Base-by-base conservation (phyloP, 64 coral and sea anemone species). In the Trachythela sp. region DNA sequence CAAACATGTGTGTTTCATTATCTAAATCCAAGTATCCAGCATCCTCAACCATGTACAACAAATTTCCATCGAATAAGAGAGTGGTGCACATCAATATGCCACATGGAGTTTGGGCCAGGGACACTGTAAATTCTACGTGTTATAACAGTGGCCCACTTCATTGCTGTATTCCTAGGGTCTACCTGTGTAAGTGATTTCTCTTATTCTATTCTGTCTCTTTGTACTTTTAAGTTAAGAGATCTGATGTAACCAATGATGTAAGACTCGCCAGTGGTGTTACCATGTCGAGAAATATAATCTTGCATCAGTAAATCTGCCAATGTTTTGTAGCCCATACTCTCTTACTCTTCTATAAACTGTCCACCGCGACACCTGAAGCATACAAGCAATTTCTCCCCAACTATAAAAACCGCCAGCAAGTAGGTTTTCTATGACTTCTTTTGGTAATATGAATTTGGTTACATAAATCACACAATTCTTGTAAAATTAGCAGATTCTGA, bases 91-190 rank as follows among this genome's bases (percentile, higher is more conserved):
- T 76, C 80, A 20, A 90, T 90, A 70, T 84, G 75, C 88, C 88
- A 90, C 32, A 90, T 36, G 5, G 76, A 90, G 84, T 90, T 90
- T 29, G 88, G 88, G 42, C 88, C 88, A 48, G 58, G 89, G 48
- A 91, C 89, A 40, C 89, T 70, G 24, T 91, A 91, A 27, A 91
- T 35, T 33, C 39, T 68, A n/a, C 84, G 35, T 13, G 89, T 35
- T 86, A 91, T 91, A 33, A 86, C 85, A 33, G n/a, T 50, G 70
- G 70, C 90, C 90, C 41, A 91, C 8, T 36, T 42, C 15, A 90
- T 42, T n/a, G 83, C 31, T 51, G 89, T 90, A 36, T 90, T 90
- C 20, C 64, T 59, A 5, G 51, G 89, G 31, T 90, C 89, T 8
- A 90, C 89, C 9, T 51, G 30, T 20, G 89, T 91, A 7, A 85